Evolutionary conservation across 2,888 invertebrate genomes (phyloP).

Genomic region (Noctua janthe): DNA sequence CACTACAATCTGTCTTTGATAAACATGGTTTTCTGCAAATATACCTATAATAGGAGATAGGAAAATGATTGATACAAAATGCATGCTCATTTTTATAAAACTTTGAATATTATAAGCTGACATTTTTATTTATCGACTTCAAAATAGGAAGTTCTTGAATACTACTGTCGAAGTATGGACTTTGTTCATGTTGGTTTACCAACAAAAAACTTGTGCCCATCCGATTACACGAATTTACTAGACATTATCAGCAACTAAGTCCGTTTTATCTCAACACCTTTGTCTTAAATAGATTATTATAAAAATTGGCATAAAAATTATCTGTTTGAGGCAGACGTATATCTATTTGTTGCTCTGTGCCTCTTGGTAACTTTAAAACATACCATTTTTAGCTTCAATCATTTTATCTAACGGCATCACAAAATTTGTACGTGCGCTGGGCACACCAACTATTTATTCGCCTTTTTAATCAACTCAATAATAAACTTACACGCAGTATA

Average conservation of each 20-base stretch:
- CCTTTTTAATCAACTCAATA: neutral
- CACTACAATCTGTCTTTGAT: neutral
- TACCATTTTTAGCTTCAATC: no score
- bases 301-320: no score
- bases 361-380: no score
- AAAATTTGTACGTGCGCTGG: no score
- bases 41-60: neutral
- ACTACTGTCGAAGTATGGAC: neutral
- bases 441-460: neutral
- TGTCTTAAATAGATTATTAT: no score
- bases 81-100: neutral
- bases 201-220: neutral
- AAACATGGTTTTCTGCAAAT: neutral
- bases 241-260: no score
- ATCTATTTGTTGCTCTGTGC: no score
- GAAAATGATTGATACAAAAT: neutral
- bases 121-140: neutral
- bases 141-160: neutral
- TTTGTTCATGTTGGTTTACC: neutral
- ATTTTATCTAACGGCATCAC: no score
- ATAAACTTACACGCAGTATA: constrained; percentile 90
- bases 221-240: neutral
- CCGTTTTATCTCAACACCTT: no score
- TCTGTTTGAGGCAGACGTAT: no score
- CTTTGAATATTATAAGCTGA: neutral